These are phyloP conservation scores for Cardiocondyla obscurior DNA, from an alignment of 1,140 invertebrate species.

Conservation along the genomic window DNA sequence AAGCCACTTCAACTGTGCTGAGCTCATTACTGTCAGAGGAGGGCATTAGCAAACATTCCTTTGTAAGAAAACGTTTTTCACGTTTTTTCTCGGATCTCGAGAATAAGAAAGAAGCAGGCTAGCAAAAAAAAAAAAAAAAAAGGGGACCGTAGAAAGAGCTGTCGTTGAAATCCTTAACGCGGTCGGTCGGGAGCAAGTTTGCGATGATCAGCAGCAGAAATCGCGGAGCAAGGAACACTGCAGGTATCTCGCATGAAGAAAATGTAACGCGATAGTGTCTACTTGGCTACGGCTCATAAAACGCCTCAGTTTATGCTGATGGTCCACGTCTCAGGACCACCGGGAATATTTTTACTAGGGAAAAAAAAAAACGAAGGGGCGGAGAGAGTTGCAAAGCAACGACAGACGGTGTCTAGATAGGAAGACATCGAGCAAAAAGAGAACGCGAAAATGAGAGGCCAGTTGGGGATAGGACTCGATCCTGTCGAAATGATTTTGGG, in stretches of 20 bases:
- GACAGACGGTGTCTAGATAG: constrained; percentile 1
- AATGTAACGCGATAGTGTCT: constrained; percentile 79
- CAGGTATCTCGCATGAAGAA: constrained; percentile 72
- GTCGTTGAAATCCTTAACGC: constrained; percentile 48
- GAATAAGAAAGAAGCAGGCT: background rate
- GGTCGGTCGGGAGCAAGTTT: constrained; percentile 34
- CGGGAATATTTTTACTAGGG: constrained; percentile 77
- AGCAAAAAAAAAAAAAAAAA: constrained; percentile 23
- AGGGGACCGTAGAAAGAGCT: background rate
- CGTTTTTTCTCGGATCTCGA: background rate
- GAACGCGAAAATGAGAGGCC: constrained; percentile 23
- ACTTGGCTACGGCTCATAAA: constrained; percentile 81
- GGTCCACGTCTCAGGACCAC: constrained; percentile 73
- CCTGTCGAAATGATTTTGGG: constrained; percentile 65
- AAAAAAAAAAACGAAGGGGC: constrained; percentile 37
- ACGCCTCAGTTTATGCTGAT: constrained; percentile 82
- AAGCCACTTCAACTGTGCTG: background rate
- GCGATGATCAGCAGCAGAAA: constrained; percentile 51
- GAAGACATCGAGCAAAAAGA: constrained; percentile 29
- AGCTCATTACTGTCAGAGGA: constrained; percentile 20
- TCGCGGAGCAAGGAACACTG: constrained; percentile 60
- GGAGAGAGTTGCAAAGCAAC: constrained; percentile 19
- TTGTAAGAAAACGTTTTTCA: background rate
- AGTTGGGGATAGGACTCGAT: constrained; percentile 38
- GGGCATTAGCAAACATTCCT: constrained; percentile 18